A percentile compares a stretch with the other conserved stretches of the same genome.
Evolutionary conservation across 2,888 invertebrate species (phyloP).

Genomic region (Epistrophe grossulariae): DNA sequence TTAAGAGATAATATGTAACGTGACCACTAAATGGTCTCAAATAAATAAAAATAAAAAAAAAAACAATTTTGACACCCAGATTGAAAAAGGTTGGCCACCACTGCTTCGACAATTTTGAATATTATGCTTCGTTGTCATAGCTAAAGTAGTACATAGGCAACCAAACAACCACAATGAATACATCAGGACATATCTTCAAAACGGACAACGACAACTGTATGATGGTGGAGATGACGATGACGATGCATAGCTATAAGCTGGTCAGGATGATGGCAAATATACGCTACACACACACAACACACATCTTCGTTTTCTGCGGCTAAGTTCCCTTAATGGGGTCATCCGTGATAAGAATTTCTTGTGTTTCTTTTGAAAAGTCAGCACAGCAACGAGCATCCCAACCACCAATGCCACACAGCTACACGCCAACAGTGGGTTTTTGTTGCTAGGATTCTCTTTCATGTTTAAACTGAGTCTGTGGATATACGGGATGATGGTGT

Average conservation of each 20-base stretch:
- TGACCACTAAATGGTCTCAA: too few relatives aligned
- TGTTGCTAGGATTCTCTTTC: conserved; percentile 12
- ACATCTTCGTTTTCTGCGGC: conserved; percentile 50
- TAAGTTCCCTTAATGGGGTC: conserved; percentile 65
- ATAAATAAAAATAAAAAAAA: too few relatives aligned
- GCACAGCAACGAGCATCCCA: conserved; percentile 2
- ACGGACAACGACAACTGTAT: conserved; percentile 17
- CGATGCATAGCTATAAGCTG: neutral
- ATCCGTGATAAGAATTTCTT: conserved; percentile 67
- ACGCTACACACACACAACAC: conserved; percentile 5
- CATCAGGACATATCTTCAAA: conserved; percentile 22
- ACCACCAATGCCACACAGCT: neutral
- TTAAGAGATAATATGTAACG: too few relatives aligned
- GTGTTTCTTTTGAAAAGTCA: conserved; percentile 45
- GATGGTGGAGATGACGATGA: neutral
- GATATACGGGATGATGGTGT: neutral
- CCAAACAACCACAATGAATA: conserved; percentile 44
- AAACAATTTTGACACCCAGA: neutral
- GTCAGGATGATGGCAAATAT: neutral
- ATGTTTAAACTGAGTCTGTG: neutral
- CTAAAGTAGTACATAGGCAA: neutral
- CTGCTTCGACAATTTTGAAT: neutral
- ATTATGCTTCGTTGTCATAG: conserved; percentile 20
- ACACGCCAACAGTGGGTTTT: conserved; percentile 15
- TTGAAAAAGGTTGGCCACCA: neutral